Evolutionary conservation across 2,888 invertebrate genomes (phyloP).

Genomic region (Macropis europaea): DNA sequence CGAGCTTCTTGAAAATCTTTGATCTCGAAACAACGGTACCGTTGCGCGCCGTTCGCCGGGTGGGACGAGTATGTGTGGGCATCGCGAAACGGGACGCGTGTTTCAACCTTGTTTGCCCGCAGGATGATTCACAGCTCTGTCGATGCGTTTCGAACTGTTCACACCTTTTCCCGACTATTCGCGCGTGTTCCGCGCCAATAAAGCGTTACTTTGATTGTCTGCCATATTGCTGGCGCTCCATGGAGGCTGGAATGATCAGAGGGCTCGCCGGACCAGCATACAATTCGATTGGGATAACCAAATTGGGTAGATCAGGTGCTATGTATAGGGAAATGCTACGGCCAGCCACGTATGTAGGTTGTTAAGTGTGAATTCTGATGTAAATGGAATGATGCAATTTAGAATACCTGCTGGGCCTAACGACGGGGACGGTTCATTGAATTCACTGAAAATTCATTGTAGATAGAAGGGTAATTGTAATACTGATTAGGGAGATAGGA

Average conservation of each 20-base stretch:
- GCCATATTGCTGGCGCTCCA: neutral
- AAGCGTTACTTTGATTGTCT: neutral
- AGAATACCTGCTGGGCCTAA: too few species aligned
- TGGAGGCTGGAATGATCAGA: neutral
- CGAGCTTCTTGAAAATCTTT: slow-evolving; percentile 28
- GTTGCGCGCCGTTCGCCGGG: slow-evolving; percentile 45
- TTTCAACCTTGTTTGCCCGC: slow-evolving; percentile 51
- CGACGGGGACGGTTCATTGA: too few species aligned
- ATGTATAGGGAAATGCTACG: too few species aligned
- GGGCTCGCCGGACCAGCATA: too few species aligned
- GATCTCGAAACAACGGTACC: slow-evolving; percentile 48
- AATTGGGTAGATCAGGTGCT: too few species aligned
- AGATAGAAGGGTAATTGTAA: too few species aligned
- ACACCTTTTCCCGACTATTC: slow-evolving; percentile 14
- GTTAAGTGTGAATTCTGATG: too few species aligned
- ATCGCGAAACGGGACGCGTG: slow-evolving; percentile 50
- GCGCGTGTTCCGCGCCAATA: neutral
- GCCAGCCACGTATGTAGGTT: too few species aligned
- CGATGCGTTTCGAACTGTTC: slow-evolving; percentile 37
- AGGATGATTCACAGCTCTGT: slow-evolving; percentile 51
- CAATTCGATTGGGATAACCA: too few species aligned
- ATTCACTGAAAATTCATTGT: too few species aligned
- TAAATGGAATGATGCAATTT: too few species aligned
- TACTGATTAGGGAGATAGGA: too few species aligned
- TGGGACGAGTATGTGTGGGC: slow-evolving; percentile 57